Base-by-base conservation (phyloP, 1,140 invertebrate species). In the Latrodectus geometricus region DNA sequence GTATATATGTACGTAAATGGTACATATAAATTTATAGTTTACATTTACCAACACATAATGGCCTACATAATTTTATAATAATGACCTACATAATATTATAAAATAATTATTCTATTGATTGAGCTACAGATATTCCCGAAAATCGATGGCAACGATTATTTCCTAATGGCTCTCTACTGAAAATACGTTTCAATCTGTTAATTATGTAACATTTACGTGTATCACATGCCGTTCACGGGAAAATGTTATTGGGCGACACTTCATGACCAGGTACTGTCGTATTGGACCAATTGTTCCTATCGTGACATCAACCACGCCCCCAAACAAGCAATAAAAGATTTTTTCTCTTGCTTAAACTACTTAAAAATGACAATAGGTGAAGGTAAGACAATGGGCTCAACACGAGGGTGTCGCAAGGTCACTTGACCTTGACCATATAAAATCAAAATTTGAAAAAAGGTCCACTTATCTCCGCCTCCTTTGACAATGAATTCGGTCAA, bases 251-350 rank as follows among this genome's bases (percentile, higher is more conserved):
- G 79, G 78, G 52, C 17, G 79, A 72, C 50, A 49, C 66, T 72
- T n/a, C n/a, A 14, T 8, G 54, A 56, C 54, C 48, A 70, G 56
- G 21, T 21, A 50, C 21, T 52, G 20, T 9, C 79, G 69, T 66
- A 81, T 81, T 81, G 79, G 79, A 66, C 54, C 79, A 68, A 81
- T 72, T 81, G 79, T 81, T 81, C 54, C 65, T 81, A 21, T 70
- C 79, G 79, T 81, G 65, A 66, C 68, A 56, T 9, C 21, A 21
- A n/a, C 66, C 79, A 81, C 79, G 79, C 79, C 79, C 79, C 79
- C 50, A n/a, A 20, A 23, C 54, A 61, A 61, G 54, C 17, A 61
- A 61, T 61, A 61, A 61, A 14, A 14, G 3, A 4, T 61, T 17
- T 61, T 61, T 61, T 61, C 35, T 14, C 3, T 17, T 61, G 54